Conservation (phyloP, 2,888 invertebrate species). For the Phengaris arion region DNA sequence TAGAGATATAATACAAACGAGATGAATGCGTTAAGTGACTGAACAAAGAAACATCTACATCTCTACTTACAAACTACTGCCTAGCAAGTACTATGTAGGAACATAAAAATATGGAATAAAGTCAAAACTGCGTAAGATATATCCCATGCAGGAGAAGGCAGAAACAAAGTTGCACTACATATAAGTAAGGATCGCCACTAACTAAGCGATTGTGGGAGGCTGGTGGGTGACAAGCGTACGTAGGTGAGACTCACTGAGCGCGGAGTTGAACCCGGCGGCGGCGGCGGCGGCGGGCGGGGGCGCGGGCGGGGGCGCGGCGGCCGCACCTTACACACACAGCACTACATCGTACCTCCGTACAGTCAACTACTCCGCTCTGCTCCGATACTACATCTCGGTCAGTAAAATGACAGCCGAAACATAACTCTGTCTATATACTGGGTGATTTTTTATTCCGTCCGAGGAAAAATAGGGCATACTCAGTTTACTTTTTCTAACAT, state of each 20-base stretch:
- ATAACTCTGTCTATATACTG: too few species aligned
- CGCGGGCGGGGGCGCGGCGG: slow-evolving; percentile 36
- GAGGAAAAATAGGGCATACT: too few species aligned
- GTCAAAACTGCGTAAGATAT: background rate
- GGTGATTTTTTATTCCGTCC: too few species aligned
- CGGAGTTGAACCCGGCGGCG: slow-evolving; percentile 59
- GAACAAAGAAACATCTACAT: background rate
- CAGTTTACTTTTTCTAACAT: too few species aligned
- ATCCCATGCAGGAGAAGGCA: background rate
- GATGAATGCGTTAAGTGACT: background rate
- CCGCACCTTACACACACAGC: slow-evolving; percentile 25
- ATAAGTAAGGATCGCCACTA: background rate
- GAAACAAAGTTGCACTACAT: background rate
- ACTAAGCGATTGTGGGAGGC: background rate
- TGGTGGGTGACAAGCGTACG: background rate
- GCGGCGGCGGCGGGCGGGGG: slow-evolving; percentile 40
- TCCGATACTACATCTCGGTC: too few species aligned
- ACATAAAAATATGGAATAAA: background rate
- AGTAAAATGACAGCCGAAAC: too few species aligned
- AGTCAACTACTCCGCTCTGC: background rate
- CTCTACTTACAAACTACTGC: background rate
- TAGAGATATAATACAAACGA: background rate
- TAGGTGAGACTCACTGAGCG: slow-evolving; percentile 59
- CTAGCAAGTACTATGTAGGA: background rate
- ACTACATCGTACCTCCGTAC: background rate